A percentile compares a stretch with the other conserved stretches of the same genome.
These are phyloP conservation scores for Spizaetus ornatus DNA, from an alignment of 2,113 vertebrate genomes.

Conservation along the genomic window DNA sequence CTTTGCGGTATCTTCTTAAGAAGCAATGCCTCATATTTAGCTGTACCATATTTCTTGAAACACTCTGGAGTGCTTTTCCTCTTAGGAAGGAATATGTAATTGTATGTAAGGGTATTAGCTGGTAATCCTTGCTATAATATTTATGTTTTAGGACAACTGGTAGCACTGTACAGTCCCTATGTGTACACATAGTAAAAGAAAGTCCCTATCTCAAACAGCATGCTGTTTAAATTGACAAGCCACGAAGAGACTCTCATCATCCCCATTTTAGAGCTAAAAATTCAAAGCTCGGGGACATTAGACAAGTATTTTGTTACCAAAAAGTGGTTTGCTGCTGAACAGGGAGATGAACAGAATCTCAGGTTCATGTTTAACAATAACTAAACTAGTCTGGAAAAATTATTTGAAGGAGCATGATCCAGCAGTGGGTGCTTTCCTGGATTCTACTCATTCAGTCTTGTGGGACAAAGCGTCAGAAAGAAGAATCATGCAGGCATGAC, in stretches of 20 bases:
- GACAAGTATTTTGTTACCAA: not conserved
- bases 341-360: not conserved
- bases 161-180: not conserved
- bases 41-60: not conserved
- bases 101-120: not conserved
- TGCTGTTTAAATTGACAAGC: not conserved
- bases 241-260: not conserved
- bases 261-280: not conserved
- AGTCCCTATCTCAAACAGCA: not conserved
- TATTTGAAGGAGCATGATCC: not conserved
- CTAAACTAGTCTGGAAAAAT: not conserved
- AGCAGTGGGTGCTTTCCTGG: not conserved
- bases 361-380: not conserved
- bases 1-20: not conserved
- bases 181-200: not conserved
- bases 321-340: not conserved
- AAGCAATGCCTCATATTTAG: not conserved
- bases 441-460: not conserved
- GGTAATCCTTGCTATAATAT: conserved; percentile 12
- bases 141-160: not conserved
- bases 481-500: not conserved
- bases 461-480: not conserved
- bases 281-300: not conserved
- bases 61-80: not conserved
- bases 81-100: not conserved